Conservation (phyloP, 2,113 vertebrate genomes). For the Danio rerio region DNA sequence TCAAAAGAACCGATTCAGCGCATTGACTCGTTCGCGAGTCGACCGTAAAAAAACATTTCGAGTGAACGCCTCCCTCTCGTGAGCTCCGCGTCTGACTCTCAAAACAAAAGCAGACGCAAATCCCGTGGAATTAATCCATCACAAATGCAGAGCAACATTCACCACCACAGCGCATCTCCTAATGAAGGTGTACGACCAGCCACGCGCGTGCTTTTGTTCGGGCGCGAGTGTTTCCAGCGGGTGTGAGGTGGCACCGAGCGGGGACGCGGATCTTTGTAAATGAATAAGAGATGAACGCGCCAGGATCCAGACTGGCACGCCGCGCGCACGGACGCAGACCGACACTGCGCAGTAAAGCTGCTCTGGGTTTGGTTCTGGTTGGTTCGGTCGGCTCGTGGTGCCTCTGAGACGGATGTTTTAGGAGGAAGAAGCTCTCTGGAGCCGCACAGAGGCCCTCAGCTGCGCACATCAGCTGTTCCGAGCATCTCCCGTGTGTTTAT, state of each 20-base stretch:
- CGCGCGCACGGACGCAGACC: slow-evolving; percentile 20
- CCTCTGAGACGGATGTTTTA: slow-evolving; percentile 17
- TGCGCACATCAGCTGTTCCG: not conserved
- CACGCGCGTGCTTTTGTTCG: not conserved
- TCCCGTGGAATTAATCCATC: not conserved
- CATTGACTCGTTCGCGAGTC: slow-evolving; percentile 4
- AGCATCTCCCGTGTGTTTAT: not conserved
- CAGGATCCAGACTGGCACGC: slow-evolving; percentile 37
- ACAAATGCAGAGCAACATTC: slow-evolving; percentile 6
- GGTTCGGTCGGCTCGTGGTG: not conserved
- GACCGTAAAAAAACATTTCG: not conserved
- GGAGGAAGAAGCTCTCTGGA: slow-evolving; percentile 40
- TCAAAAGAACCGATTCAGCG: not conserved
- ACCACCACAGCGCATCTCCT: not conserved
- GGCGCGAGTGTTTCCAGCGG: slow-evolving; percentile 18
- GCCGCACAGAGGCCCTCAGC: slow-evolving; percentile 41
- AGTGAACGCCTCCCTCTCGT: slow-evolving; percentile 29
- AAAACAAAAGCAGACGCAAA: slow-evolving; percentile 39
- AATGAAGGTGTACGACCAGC: not conserved
- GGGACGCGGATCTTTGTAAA: slow-evolving; percentile 55
- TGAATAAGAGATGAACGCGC: slow-evolving; percentile 69
- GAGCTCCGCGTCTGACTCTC: not conserved
- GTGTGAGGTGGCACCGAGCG: slow-evolving; percentile 56
- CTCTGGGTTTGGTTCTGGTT: not conserved
- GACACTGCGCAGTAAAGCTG: slow-evolving; percentile 17